These are phyloP conservation scores for Eospalax fontanierii DNA, from an alignment of 2,797 vertebrate genomes.

Conservation along the genomic window DNA sequence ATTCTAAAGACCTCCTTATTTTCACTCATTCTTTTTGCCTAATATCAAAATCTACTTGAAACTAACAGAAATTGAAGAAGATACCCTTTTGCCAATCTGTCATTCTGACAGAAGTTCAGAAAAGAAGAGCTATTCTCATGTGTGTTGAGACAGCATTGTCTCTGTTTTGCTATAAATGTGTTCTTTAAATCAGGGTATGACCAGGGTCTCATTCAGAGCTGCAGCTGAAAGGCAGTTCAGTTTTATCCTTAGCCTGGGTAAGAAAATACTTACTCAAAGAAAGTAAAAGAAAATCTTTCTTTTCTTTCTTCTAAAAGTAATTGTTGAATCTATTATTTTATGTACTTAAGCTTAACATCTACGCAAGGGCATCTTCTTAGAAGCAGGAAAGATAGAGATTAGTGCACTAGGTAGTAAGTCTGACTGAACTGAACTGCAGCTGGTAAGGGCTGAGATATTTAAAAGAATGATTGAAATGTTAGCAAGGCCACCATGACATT, in stretches of 20 bases:
- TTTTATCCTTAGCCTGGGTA: conserved; percentile 76
- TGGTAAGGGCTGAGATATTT: conserved; percentile 31
- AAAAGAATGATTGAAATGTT: conserved; percentile 3
- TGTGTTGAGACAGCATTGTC: conserved; percentile 79
- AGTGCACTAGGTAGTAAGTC: not conserved
- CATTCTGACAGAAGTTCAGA: conserved; percentile 13
- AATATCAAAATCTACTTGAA: conserved; percentile 54
- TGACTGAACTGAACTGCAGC: conserved; percentile 10
- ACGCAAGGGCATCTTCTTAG: conserved; percentile 54
- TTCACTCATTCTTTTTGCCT: conserved; percentile 26
- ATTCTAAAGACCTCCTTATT: conserved; percentile 50
- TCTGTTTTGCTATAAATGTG: conserved; percentile 67
- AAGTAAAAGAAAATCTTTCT: too few species aligned
- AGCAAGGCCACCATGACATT: not conserved
- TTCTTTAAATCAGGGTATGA: conserved; percentile 84
- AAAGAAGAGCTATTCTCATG: conserved; percentile 49
- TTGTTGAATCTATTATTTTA: conserved; percentile 58
- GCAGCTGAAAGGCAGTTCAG: conserved; percentile 88
- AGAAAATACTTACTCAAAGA: conserved; percentile 64
- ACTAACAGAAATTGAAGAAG: conserved; percentile 61
- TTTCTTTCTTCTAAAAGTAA: not conserved
- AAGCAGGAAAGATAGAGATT: conserved; percentile 44
- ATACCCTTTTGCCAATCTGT: conserved; percentile 60
- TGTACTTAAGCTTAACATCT: conserved; percentile 12
- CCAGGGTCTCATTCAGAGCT: conserved; percentile 84